A percentile compares a stretch with the other conserved stretches of the same genome.
Evolutionary conservation across 1,140 invertebrate genomes (phyloP).

Genomic region (Temnothorax longispinosus): DNA sequence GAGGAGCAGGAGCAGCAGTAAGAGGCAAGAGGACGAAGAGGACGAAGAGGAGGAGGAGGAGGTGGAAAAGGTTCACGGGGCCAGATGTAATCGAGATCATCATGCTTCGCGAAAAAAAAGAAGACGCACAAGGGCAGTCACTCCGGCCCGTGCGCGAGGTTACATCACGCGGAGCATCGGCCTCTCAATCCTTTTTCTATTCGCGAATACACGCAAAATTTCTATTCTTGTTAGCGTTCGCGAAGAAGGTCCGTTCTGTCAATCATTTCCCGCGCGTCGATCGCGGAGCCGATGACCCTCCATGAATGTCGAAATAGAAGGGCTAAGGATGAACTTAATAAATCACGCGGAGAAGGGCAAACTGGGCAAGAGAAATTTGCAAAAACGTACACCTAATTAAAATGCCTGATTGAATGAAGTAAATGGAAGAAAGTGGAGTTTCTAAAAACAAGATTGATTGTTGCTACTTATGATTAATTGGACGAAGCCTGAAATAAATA

Average conservation of each 20-base stretch:
- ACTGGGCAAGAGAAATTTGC: not conserved
- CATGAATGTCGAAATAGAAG: not conserved
- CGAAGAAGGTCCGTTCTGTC: constrained; percentile 7
- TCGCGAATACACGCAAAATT: constrained; percentile 39
- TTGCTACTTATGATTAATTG: not conserved
- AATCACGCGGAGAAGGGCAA: not conserved
- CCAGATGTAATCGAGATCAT: constrained; percentile 60
- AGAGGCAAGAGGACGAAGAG: not conserved
- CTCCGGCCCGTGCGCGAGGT: constrained; percentile 8
- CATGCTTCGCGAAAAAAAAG: constrained; percentile 1
- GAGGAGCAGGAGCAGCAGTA: too few species aligned
- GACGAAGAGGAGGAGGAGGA: not conserved
- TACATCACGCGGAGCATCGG: constrained; percentile 60
- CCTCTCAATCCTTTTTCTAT: constrained; percentile 41
- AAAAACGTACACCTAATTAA: not conserved
- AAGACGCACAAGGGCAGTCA: constrained; percentile 42
- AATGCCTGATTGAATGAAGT: not conserved
- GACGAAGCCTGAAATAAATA: not conserved
- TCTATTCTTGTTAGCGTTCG: constrained; percentile 18
- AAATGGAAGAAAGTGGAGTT: not conserved
- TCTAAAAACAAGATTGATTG: not conserved
- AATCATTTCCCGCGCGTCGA: not conserved
- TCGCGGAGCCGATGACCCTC: not conserved
- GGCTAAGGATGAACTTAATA: not conserved
- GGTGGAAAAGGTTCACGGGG: constrained; percentile 24